Evolutionary conservation across 2,888 invertebrate genomes (phyloP).

Genomic region (Heteropelma amictum): DNA sequence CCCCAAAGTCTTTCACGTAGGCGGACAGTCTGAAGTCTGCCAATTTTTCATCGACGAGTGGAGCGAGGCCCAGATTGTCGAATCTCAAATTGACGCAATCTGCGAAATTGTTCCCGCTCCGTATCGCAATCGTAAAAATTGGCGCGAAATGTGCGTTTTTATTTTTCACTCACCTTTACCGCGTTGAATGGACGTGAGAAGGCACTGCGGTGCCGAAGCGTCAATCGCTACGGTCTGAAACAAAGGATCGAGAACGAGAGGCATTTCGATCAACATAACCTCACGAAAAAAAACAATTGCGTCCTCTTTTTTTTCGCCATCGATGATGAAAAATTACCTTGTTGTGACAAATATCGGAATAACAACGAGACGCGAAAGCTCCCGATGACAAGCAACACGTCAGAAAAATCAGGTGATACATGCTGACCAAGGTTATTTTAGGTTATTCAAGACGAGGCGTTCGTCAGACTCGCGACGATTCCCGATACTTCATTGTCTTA

Average conservation of each 20-base stretch:
- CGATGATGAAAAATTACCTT: constrained; percentile 58
- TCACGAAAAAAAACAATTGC: not conserved
- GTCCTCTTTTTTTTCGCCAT: not conserved
- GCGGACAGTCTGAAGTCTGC: constrained; percentile 66
- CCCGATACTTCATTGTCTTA: not conserved
- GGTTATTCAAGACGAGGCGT: constrained; percentile 54
- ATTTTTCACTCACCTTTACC: constrained; percentile 68
- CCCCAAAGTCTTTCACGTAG: constrained; percentile 62
- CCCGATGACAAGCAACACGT: constrained; percentile 54
- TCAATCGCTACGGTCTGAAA: constrained; percentile 24
- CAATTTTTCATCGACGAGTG: constrained; percentile 54
- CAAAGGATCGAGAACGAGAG: not conserved
- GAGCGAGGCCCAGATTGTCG: constrained; percentile 59
- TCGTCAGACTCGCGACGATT: constrained; percentile 4
- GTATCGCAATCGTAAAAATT: too few relatives aligned
- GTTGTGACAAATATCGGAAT: constrained; percentile 68
- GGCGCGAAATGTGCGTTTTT: too few relatives aligned
- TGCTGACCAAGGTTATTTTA: constrained; percentile 58
- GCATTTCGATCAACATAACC: constrained; percentile 48
- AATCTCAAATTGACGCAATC: constrained; percentile 68
- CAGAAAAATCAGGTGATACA: constrained; percentile 54
- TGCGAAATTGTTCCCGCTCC: constrained; percentile 30
- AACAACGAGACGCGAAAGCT: constrained; percentile 62
- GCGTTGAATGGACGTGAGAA: constrained; percentile 60
- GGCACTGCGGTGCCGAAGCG: constrained; percentile 59